Base-by-base conservation (phyloP, 2,888 invertebrate genomes). In the Megastigmus dorsalis region DNA sequence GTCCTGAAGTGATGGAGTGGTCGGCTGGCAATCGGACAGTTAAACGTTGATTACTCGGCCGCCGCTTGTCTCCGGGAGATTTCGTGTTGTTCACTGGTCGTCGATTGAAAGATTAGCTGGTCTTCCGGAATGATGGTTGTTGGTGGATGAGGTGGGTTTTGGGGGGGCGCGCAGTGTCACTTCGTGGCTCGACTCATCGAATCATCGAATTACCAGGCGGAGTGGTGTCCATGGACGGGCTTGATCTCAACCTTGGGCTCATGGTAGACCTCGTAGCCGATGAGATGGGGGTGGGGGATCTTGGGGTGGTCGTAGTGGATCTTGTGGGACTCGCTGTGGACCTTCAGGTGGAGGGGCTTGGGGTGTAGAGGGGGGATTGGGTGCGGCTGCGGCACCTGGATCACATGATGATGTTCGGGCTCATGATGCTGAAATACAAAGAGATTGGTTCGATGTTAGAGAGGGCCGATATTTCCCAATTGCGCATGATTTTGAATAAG, bases 181-280 rank as follows among this genome's bases (percentile, higher is more conserved):
- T n/a, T n/a, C n/a, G n/a, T n/a, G n/a, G n/a, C 33, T 33, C 9
- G 9, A 33, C 4, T 33, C 52, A n/a, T n/a, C n/a, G n/a, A n/a
- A n/a, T n/a, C n/a, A n/a, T n/a, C n/a, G n/a, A n/a, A n/a, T n/a
- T 82, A 83, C 82, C 82, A 84, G 67, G 89, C 67, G n/a, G n/a
- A n/a, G 88, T 91, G 30, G 86, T 88, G 18, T 88, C 90, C 20
- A 89, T 77, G 68, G 83, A 89, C 60, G 89, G 90, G n/a, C 89
- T 90, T 77, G 87, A 91, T 57, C 89, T 90, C 88, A 80, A 90
- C 69, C 89, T 91, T 63, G 89, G 90, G 84, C 85, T 84, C 85
- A 88, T 89, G 79, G 88, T 88, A 75, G 85, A 90, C 63, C 87
- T 91, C 50, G 89, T 90, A 52, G 88, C 91, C 77, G 89, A 91